These are phyloP conservation scores for Procavia capensis DNA, from an alignment of 2,113 vertebrate species.

Conservation along the genomic window DNA sequence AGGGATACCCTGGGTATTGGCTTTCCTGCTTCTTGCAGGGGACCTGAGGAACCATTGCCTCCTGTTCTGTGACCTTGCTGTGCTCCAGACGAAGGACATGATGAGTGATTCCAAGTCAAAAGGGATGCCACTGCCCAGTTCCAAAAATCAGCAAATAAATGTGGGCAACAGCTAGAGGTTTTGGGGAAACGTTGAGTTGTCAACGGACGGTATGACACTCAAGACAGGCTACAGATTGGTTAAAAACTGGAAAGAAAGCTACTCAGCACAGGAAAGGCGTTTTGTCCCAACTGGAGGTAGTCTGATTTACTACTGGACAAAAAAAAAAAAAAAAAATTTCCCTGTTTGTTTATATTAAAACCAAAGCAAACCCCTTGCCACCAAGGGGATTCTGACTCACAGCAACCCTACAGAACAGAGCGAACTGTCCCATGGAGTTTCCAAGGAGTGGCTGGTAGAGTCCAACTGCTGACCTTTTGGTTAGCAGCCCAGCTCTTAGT, in stretches of 20 bases:
- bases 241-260: neutral
- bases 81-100: slow-evolving; percentile 24
- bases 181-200: neutral
- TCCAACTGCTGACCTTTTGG: no score
- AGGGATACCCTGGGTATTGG: slow-evolving; percentile 72
- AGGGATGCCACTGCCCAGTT: neutral
- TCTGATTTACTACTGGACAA: neutral
- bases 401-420: neutral
- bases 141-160: neutral
- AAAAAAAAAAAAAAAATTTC: neutral
- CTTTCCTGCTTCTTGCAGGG: slow-evolving; percentile 68
- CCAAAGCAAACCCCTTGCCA: no score
- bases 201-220: neutral
- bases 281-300: neutral
- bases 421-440: no score
- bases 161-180: neutral
- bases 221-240: neutral
- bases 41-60: neutral
- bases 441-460: no score
- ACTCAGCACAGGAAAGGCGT: rapidly evolving
- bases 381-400: neutral
- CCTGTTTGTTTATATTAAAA: neutral
- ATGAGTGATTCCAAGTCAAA: neutral
- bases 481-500: no score
- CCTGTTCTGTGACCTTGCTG: slow-evolving; percentile 10